Percentiles rank a stretch among this genome's conserved stretches.
These are phyloP conservation scores for Euphonia xanthogaster DNA, from an alignment of 2,797 vertebrate genomes.

Conservation along the genomic window DNA sequence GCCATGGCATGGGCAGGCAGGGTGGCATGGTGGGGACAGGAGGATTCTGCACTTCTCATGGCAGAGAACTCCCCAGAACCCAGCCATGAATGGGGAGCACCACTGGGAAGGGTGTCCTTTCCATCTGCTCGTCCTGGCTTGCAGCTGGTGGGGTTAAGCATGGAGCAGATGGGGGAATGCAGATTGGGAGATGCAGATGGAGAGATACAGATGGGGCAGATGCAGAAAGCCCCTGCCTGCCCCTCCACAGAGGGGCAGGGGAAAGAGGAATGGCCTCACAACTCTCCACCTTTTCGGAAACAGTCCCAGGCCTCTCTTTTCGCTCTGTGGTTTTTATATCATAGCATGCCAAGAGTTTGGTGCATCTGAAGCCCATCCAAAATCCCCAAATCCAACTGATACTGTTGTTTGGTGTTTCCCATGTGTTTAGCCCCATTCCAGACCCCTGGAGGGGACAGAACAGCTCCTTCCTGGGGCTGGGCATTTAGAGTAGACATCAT, in stretches of 20 bases:
- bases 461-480: neutral
- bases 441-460: neutral
- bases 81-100: neutral
- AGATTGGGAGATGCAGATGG: neutral
- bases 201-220: neutral
- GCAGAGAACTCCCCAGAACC: neutral
- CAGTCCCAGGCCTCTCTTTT: neutral
- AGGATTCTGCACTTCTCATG: rapidly evolving
- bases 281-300: neutral
- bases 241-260: neutral
- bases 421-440: neutral
- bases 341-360: neutral
- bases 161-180: neutral
- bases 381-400: neutral
- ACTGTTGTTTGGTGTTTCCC: neutral
- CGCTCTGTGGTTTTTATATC: neutral
- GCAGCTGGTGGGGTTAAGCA: neutral
- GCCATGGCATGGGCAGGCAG: neutral
- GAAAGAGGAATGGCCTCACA: neutral
- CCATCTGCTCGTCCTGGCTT: neutral
- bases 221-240: neutral
- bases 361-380: neutral
- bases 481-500: neutral
- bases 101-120: neutral
- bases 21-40: rapidly evolving